Evolutionary conservation across 1,140 invertebrate species (phyloP).

Genomic region (Achroia grisella): DNA sequence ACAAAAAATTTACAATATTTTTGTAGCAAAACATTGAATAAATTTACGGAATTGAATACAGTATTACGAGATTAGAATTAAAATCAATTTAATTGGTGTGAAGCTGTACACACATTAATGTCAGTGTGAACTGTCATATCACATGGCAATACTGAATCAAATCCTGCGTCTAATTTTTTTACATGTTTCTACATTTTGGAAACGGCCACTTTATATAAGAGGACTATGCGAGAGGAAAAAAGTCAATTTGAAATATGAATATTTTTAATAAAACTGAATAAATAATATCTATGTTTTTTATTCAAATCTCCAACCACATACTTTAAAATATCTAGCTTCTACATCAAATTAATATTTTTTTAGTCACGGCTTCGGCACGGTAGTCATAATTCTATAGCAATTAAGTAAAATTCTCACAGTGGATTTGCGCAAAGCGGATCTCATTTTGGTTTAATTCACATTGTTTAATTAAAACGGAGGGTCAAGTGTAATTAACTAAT

Average conservation of each 20-base stretch:
- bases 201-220: background rate
- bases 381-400: background rate
- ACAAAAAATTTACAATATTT: conserved; percentile 70
- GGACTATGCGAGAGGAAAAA: conserved; percentile 9
- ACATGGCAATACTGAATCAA: too few relatives aligned
- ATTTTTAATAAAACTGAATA: conserved; percentile 68
- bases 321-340: conserved; percentile 1
- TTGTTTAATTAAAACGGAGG: conserved; percentile 45
- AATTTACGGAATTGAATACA: conserved; percentile 52
- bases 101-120: too few relatives aligned
- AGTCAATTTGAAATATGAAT: conserved; percentile 59
- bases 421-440: conserved; percentile 18
- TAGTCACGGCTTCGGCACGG: conserved; percentile 4
- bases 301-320: conserved; percentile 3
- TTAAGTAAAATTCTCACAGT: conserved; percentile 12
- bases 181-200: background rate
- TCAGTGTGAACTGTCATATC: too few relatives aligned
- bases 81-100: conserved; percentile 9
- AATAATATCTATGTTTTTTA: conserved; percentile 35
- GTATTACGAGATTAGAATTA: conserved; percentile 60
- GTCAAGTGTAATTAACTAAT: conserved; percentile 59
- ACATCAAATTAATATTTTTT: conserved; percentile 1
- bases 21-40: conserved; percentile 53
- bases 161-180: background rate
- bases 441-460: conserved; percentile 19